Evolutionary conservation across 2,113 vertebrate genomes (phyloP).

Genomic region (Plectropomus leopardus): DNA sequence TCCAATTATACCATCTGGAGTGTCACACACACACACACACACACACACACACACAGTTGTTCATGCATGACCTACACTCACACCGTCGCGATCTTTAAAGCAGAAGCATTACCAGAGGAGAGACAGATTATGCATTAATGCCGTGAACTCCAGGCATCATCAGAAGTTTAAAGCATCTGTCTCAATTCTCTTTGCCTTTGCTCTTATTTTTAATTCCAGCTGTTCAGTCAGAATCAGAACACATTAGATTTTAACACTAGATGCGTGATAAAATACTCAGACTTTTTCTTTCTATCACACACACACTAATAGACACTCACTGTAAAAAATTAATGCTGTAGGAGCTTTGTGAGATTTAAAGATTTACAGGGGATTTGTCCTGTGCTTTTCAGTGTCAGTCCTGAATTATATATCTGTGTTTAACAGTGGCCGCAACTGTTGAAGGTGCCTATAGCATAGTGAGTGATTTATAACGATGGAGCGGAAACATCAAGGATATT

Average conservation of each 20-base stretch:
- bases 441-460: background rate
- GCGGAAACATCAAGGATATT: background rate
- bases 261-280: background rate
- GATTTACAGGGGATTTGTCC: conserved; percentile 10
- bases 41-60: conserved; percentile 22
- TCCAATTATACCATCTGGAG: conserved; percentile 44
- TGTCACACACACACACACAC: conserved; percentile 7
- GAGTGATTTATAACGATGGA: background rate
- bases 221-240: conserved; percentile 7
- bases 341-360: conserved; percentile 28
- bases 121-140: conserved; percentile 50
- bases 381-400: background rate
- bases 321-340: background rate
- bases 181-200: conserved; percentile 25
- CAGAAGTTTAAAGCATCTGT: conserved; percentile 43
- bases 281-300: background rate
- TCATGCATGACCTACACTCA: conserved; percentile 45
- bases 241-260: background rate
- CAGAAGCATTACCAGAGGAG: conserved; percentile 42
- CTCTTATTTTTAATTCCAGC: conserved; percentile 21
- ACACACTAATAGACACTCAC: background rate
- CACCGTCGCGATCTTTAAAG: conserved; percentile 53
- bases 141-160: conserved; percentile 36
- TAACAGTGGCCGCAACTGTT: background rate
- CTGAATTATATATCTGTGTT: background rate